Evolutionary conservation across 2,113 vertebrate species (phyloP).

Genomic region (Equus przewalskii): DNA sequence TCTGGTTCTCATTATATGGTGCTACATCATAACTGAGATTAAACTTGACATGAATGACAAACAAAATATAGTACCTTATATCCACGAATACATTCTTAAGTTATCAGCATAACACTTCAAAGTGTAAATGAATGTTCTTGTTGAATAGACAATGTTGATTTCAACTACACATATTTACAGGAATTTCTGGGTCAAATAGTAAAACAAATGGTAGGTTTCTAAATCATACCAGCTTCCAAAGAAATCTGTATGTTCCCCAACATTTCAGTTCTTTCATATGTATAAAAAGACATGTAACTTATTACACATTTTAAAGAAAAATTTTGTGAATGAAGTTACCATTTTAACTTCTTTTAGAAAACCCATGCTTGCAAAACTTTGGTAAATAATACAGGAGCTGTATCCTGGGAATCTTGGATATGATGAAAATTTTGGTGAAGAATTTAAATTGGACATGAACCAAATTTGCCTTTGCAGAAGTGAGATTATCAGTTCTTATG

Average conservation of each 20-base stretch:
- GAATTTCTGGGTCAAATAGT: background rate
- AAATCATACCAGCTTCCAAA: background rate
- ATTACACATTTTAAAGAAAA: background rate
- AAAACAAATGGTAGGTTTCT: background rate
- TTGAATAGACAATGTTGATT: background rate
- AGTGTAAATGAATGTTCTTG: background rate
- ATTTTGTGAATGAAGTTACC: background rate
- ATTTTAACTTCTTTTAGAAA: background rate
- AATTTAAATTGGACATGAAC: background rate
- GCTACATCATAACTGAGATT: background rate
- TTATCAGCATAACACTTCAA: slow-evolving; percentile 27
- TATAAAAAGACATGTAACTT: background rate
- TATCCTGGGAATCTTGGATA: background rate
- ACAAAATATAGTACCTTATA: background rate
- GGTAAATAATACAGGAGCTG: background rate
- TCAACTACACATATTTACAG: background rate
- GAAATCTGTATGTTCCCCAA: background rate
- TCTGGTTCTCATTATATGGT: background rate
- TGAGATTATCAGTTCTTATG: background rate
- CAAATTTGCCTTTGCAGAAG: background rate
- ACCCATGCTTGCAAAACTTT: background rate
- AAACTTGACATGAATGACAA: background rate
- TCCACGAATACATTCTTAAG: slow-evolving; percentile 43
- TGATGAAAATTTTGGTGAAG: background rate
- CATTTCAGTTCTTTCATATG: background rate